Percentiles rank a stretch among this genome's conserved stretches.
These are phyloP conservation scores for Melanitta fusca DNA, from an alignment of 2,797 vertebrate genomes.

Conservation along the genomic window DNA sequence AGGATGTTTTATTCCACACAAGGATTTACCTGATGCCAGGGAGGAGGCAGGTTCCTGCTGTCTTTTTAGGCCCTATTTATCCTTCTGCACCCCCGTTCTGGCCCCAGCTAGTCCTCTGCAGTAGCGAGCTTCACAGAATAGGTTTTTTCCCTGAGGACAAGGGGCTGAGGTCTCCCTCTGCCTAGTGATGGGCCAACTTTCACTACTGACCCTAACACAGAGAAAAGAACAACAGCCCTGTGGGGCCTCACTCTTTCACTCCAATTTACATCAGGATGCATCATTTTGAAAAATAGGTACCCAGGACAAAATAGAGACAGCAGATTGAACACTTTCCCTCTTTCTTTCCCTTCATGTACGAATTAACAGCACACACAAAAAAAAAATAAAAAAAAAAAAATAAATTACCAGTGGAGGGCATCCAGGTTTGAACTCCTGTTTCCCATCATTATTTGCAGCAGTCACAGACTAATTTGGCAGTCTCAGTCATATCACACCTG, in stretches of 20 bases:
- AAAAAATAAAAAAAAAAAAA: not conserved
- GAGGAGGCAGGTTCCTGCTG: not conserved
- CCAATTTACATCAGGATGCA: not conserved
- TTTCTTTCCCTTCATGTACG: not conserved
- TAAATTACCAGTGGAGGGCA: not conserved
- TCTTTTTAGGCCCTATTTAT: not conserved
- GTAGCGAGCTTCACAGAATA: not conserved
- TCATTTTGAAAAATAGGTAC: not conserved
- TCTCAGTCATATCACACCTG: not conserved
- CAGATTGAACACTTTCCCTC: not conserved
- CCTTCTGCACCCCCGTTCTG: not conserved
- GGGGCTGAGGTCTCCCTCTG: not conserved
- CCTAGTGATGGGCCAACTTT: not conserved
- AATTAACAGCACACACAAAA: not conserved
- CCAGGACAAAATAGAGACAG: not conserved
- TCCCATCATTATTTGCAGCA: not conserved
- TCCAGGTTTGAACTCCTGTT: not conserved
- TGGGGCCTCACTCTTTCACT: not conserved
- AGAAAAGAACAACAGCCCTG: not conserved
- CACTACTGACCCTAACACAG: not conserved
- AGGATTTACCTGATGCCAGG: not conserved
- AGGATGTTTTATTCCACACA: not conserved
- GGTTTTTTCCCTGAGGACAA: not conserved
- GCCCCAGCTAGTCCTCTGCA: not conserved
- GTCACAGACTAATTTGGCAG: not conserved